Percentiles rank a stretch among this genome's conserved stretches.
Conservation (phyloP, 1,140 invertebrate species). For the Drosophila busckii region DNA sequence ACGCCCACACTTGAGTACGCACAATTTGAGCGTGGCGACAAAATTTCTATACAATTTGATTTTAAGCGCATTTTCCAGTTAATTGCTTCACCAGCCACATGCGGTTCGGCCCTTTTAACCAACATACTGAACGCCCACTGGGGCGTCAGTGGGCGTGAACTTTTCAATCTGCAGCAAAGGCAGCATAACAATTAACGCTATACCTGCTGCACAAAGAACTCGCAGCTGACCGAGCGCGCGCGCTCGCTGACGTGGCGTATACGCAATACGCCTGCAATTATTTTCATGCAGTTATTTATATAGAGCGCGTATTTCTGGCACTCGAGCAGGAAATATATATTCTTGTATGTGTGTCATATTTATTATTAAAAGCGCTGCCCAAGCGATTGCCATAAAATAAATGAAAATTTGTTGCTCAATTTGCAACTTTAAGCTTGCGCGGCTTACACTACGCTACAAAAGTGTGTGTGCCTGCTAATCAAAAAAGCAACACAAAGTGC, state of each 20-base stretch:
- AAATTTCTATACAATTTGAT: slow-evolving; percentile 74
- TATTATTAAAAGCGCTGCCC: slow-evolving; percentile 63
- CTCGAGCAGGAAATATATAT: slow-evolving; percentile 18
- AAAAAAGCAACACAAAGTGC: too few species aligned
- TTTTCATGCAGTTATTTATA: slow-evolving; percentile 59
- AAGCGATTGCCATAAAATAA: slow-evolving; percentile 21
- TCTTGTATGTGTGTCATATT: slow-evolving; percentile 66
- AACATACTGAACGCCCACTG: slow-evolving; percentile 4
- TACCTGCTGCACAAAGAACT: slow-evolving; percentile 51
- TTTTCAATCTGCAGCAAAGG: slow-evolving; percentile 70
- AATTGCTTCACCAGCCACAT: slow-evolving; percentile 60
- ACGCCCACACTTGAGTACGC: slow-evolving; percentile 27
- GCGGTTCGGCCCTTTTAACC: slow-evolving; percentile 21
- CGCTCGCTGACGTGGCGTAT: slow-evolving; percentile 30
- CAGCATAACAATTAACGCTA: slow-evolving; percentile 57
- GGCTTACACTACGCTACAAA: too few species aligned
- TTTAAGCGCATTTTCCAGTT: slow-evolving; percentile 75
- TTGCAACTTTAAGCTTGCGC: too few species aligned
- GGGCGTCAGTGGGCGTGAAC: slow-evolving; percentile 28
- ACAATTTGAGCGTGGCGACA: slow-evolving; percentile 69
- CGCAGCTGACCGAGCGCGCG: slow-evolving; percentile 21
- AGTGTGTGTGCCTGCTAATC: too few species aligned
- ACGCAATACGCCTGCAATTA: slow-evolving; percentile 36
- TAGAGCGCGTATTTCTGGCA: slow-evolving; percentile 7
- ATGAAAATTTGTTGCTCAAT: slow-evolving; percentile 23